Percentiles rank a stretch among this genome's conserved stretches.
Conservation (phyloP, 2,797 vertebrate genomes). For the Luscinia megarhynchos region DNA sequence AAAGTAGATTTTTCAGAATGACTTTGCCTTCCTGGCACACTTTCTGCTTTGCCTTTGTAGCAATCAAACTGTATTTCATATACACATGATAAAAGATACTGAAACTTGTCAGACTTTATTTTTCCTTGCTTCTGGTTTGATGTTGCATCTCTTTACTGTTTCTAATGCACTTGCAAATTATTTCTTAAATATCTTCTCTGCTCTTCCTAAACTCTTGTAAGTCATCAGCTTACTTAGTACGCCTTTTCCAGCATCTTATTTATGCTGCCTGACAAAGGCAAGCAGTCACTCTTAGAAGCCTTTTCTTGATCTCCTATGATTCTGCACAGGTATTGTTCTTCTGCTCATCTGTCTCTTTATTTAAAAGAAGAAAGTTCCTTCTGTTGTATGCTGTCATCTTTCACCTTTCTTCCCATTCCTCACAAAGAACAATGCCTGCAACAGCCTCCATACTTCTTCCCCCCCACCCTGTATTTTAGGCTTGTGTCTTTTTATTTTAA, state of each 20-base stretch:
- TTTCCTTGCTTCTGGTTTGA: background rate
- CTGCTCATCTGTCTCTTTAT: background rate
- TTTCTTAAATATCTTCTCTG: background rate
- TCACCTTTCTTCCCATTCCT: background rate
- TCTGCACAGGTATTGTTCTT: background rate
- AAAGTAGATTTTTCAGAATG: background rate
- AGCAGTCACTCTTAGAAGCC: background rate
- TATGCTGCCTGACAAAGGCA: constrained; percentile 2
- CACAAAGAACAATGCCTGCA: background rate
- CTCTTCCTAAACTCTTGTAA: background rate
- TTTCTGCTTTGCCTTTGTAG: constrained; percentile 4
- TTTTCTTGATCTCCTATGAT: background rate
- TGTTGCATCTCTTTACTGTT: constrained; percentile 11
- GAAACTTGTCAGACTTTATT: background rate
- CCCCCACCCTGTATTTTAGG: background rate
- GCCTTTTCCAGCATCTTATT: background rate
- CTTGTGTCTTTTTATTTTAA: background rate
- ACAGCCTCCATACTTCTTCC: background rate
- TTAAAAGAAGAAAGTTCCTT: background rate
- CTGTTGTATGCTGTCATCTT: background rate
- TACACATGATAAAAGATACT: background rate
- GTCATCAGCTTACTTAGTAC: background rate
- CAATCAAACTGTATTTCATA: background rate
- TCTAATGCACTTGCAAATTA: background rate
- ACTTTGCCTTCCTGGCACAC: constrained; percentile 1